Evolutionary conservation across 2,888 invertebrate genomes (phyloP).

Genomic region (Crematogaster levior): DNA sequence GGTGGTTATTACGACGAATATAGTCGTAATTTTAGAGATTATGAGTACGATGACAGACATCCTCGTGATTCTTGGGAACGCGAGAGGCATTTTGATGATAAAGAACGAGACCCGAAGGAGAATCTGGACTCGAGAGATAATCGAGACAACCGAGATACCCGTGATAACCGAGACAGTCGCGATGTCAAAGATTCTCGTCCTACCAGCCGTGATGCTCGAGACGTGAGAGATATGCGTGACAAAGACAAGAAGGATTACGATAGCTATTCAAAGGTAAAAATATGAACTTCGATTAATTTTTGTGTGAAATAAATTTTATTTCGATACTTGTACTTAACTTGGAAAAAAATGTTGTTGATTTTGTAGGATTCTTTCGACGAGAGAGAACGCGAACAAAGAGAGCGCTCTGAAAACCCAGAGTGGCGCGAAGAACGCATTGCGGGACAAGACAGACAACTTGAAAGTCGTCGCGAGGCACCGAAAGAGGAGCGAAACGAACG

Average conservation of each 20-base stretch:
- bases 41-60: constrained; percentile 83
- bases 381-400: constrained; percentile 73
- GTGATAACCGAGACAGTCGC: constrained; percentile 75
- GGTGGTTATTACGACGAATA: constrained; percentile 75
- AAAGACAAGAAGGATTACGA: constrained; percentile 84
- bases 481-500: constrained; percentile 85
- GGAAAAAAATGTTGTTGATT: not conserved
- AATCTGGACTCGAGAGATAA: constrained; percentile 62
- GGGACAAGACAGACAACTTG: constrained; percentile 75
- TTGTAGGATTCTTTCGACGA: constrained; percentile 58
- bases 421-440: constrained; percentile 80
- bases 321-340: not conserved
- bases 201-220: constrained; percentile 67
- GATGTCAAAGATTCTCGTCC: constrained; percentile 73
- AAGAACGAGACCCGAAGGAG: constrained; percentile 73
- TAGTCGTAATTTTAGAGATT: constrained; percentile 80
- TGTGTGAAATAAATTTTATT: not conserved
- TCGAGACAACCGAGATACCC: constrained; percentile 41
- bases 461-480: constrained; percentile 71
- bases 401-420: constrained; percentile 77
- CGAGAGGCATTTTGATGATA: constrained; percentile 82
- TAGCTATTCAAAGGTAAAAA: constrained; percentile 82
- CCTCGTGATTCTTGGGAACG: constrained; percentile 82
- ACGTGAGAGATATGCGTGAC: constrained; percentile 72
- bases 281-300: not conserved